A percentile compares a stretch with the other conserved stretches of the same genome.
Conservation (phyloP, 2,888 invertebrate species). For the Adelognathus sp. region DNA sequence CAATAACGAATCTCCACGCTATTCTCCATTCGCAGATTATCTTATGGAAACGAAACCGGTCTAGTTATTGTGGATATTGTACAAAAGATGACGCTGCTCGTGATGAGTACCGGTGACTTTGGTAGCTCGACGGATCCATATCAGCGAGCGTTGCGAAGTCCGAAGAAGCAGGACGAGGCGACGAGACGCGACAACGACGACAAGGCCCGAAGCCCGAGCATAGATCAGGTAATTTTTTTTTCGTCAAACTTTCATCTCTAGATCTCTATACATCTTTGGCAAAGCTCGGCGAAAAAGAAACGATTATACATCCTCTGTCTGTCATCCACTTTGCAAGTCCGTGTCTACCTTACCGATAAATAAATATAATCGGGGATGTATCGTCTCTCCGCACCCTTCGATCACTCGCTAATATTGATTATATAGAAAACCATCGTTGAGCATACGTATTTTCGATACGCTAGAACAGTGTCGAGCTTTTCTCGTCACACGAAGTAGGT, state of each 20-base stretch:
- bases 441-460: no score
- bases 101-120: constrained; percentile 94
- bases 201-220: constrained; percentile 91
- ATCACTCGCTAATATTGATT: constrained; percentile 56
- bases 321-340: constrained; percentile 60
- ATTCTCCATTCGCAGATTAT: constrained; percentile 87
- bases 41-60: constrained; percentile 98
- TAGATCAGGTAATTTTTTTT: constrained; percentile 89
- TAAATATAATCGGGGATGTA: constrained; percentile 51
- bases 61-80: constrained; percentile 97
- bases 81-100: constrained; percentile 94
- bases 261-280: no score
- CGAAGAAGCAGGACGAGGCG: constrained; percentile 83
- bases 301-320: constrained; percentile 50
- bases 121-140: constrained; percentile 95
- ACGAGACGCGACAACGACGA: constrained; percentile 79
- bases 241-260: constrained; percentile 14
- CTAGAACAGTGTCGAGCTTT: constrained; percentile 58
- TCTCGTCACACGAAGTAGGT: constrained; percentile 48
- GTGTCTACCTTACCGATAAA: constrained; percentile 60
- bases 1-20: background rate
- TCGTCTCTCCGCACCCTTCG: constrained; percentile 34
- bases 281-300: constrained; percentile 1
- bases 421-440: no score
- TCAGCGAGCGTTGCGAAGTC: constrained; percentile 90